Base-by-base conservation (phyloP, 2,113 vertebrate genomes). In the Lepisosteus osseus region DNA sequence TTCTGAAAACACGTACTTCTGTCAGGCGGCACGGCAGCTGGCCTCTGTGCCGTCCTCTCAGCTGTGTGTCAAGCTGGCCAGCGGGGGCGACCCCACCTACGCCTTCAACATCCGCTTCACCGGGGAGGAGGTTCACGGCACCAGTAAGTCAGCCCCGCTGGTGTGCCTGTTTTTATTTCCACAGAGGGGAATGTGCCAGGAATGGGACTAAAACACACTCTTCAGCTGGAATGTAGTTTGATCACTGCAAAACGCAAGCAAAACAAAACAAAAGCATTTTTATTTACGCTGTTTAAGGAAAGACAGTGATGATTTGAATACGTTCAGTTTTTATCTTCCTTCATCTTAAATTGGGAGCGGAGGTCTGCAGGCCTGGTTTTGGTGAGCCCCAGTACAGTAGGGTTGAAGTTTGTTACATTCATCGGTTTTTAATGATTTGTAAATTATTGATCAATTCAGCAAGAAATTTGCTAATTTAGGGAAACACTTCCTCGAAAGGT, bases 61-160 rank as follows among this genome's bases (percentile, higher is more conserved):
- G 88, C 95, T 99, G 40, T 99, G 97, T 0, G 97, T 99, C 14
- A 96, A 95, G 47, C 84, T 99, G 54, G 97, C 97, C 62, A 99
- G 97, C 0, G 97, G 97, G 0, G 97, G 97, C 0, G 97, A 99
- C 85, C 97, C 97, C 8, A 99, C 97, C 0, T 99, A 98, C 0
- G 95, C 96, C 56, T 99, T 99, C 83, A 99, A 99, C 91, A 98
- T 99, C 70, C 96, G 97, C 75, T 99, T 98, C 90, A 99, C 95
- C 0, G 97, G 97, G 1, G 97, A 98, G 81, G 97, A 99, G 83
- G 97, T 99, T 65, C 97, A 99, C 0, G 97, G 97, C 78, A 99
- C 97, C 78, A 99, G 97, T 99, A 64, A 94, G 95, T 88, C 44
- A 62, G 70, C 6, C 44, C 41, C 2, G 13, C 55, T 13, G 1